Evolutionary conservation across 2,888 invertebrate species (phyloP).

Genomic region (Acleris laterana): DNA sequence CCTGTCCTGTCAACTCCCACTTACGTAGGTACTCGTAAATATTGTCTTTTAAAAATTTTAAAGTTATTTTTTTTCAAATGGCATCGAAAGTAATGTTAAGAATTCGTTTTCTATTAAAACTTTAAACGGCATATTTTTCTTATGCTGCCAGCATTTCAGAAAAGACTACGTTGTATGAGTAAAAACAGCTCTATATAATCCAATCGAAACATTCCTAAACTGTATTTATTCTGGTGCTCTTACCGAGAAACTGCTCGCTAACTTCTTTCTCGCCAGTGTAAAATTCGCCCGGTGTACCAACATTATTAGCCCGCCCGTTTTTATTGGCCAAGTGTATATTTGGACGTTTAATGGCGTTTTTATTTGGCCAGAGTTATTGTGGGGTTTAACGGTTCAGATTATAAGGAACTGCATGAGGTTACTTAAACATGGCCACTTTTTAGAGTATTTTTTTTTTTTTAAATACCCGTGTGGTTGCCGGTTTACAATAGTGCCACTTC

Average conservation of each 20-base stretch:
- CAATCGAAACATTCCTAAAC: slow-evolving; percentile 55
- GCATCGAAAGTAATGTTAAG: too few species aligned
- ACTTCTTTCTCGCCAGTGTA: slow-evolving; percentile 25
- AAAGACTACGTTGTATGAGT: slow-evolving; percentile 37
- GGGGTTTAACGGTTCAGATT: not conserved
- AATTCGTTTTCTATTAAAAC: too few species aligned
- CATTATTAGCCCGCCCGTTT: slow-evolving; percentile 46
- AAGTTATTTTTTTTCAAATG: too few species aligned
- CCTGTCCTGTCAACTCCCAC: too few species aligned
- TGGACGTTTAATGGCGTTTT: slow-evolving; percentile 24
- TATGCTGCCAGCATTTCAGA: too few species aligned
- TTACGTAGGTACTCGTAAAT: too few species aligned
- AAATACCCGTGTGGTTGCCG: too few species aligned
- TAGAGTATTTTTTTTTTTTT: too few species aligned
- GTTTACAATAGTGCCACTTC: too few species aligned
- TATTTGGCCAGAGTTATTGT: slow-evolving; percentile 13
- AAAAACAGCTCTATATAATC: slow-evolving; percentile 49
- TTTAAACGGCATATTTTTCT: too few species aligned
- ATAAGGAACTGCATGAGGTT: not conserved
- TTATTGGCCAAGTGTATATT: slow-evolving; percentile 54
- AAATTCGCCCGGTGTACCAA: slow-evolving; percentile 31
- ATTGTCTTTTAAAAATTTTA: too few species aligned
- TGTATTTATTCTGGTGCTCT: slow-evolving; percentile 77
- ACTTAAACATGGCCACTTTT: too few species aligned
- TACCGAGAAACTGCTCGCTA: slow-evolving; percentile 61